Percentiles rank a stretch among this genome's conserved stretches.
phyloP scores from a whole-genome alignment of 2,113 vertebrate species.

The Syrmaticus mikado region DNA sequence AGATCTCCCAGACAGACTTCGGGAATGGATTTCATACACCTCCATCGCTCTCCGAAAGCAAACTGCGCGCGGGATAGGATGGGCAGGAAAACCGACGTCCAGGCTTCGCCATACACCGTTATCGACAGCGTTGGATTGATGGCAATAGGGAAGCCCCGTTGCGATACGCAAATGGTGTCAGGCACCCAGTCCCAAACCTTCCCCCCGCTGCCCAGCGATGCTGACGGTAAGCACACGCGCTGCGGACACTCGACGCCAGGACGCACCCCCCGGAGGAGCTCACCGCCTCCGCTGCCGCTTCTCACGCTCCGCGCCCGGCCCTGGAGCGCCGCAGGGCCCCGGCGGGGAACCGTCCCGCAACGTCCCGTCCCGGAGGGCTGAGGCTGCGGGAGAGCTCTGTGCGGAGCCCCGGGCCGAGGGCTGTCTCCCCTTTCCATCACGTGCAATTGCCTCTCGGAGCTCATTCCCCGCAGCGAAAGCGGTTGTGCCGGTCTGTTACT shows the following conservation, averaged over 20 bases:
- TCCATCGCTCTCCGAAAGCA: background rate
- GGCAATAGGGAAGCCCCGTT: background rate
- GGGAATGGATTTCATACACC: slow-evolving; percentile 6
- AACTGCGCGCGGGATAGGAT: background rate
- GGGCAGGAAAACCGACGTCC: background rate
- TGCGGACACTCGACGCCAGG: background rate
- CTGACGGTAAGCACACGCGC: background rate
- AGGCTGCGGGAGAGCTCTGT: background rate
- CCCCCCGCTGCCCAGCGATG: background rate
- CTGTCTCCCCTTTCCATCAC: background rate
- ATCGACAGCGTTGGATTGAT: background rate
- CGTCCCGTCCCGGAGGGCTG: background rate
- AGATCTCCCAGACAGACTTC: background rate
- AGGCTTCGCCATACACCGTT: background rate
- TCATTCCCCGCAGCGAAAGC: background rate
- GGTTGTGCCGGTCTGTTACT: background rate
- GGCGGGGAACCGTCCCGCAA: background rate
- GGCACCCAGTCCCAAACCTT: background rate
- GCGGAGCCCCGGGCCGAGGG: background rate
- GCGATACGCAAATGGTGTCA: background rate
- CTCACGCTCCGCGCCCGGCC: background rate
- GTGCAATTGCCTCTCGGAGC: background rate
- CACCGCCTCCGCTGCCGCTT: background rate
- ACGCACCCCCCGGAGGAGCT: background rate
- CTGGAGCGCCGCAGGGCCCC: background rate